phyloP scores from a whole-genome alignment of 2,113 vertebrate species.

The Pachycephala philippinensis region DNA sequence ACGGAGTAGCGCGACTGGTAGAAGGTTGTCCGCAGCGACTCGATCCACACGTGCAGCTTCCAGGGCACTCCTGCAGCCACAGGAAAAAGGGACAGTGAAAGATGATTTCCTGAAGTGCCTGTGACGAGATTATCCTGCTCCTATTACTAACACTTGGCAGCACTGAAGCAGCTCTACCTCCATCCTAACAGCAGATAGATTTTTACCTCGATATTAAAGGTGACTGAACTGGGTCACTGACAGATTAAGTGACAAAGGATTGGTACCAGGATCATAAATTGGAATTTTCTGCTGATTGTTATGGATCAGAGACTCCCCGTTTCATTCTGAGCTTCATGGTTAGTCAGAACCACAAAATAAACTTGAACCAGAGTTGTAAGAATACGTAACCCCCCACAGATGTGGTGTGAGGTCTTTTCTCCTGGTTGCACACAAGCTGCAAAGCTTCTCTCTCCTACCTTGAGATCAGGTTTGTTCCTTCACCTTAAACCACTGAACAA shows the following conservation, averaged over 20 bases:
- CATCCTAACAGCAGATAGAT: not conserved
- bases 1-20: constrained; percentile 85
- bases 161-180: not conserved
- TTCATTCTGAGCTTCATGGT: not conserved
- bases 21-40: constrained; percentile 89
- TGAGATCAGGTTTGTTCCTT: not conserved
- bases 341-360: not conserved
- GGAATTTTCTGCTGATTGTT: not conserved
- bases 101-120: not conserved
- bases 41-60: constrained; percentile 96
- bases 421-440: not conserved
- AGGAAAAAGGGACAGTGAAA: not conserved
- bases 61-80: constrained; percentile 85
- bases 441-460: not conserved
- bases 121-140: not conserved
- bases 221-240: not conserved
- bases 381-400: not conserved
- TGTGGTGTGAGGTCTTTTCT: not conserved
- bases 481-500: not conserved
- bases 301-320: not conserved
- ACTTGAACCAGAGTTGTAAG: not conserved
- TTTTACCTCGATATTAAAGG: not conserved
- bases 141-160: not conserved
- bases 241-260: not conserved
- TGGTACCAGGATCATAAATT: not conserved